Percentiles rank a stretch among this genome's conserved stretches.
phyloP scores from a whole-genome alignment of 2,888 invertebrate species.

The Hyppa rectilinea region DNA sequence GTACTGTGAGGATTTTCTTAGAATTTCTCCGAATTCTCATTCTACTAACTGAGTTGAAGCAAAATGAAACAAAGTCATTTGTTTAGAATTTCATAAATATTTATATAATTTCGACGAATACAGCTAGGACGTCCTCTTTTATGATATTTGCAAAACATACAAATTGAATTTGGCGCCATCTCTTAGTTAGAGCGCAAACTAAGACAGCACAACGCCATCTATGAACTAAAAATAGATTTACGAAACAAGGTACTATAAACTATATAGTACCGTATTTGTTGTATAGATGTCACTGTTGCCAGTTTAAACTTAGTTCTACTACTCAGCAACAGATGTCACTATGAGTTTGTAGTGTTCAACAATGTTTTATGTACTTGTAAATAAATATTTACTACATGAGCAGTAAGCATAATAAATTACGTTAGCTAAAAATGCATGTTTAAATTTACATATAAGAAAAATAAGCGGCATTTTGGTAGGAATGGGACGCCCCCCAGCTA shows the following conservation, averaged over 20 bases:
- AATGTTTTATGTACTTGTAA: not conserved
- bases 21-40: too few species aligned
- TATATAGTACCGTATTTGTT: fast-evolving
- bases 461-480: too few species aligned
- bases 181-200: not conserved
- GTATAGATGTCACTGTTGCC: constrained; percentile 57
- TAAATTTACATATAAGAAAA: too few species aligned
- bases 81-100: not conserved
- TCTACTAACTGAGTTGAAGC: not conserved
- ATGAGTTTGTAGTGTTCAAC: too few species aligned
- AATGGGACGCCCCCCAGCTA: too few species aligned
- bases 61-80: too few species aligned
- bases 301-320: constrained; percentile 54
- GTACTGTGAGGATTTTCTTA: not conserved
- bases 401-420: too few species aligned
- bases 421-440: too few species aligned
- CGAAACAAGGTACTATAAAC: fast-evolving
- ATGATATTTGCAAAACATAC: not conserved
- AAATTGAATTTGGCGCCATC: constrained; percentile 56
- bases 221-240: fast-evolving
- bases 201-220: constrained; percentile 3
- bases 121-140: constrained; percentile 12
- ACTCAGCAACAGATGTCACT: constrained; percentile 73
- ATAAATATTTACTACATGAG: not conserved
- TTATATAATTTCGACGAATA: not conserved